Evolutionary conservation across 1,140 invertebrate genomes (phyloP), one percentile per base, ranked within the genome.

Genomic region (Drosophila pallidifrons): DNA sequence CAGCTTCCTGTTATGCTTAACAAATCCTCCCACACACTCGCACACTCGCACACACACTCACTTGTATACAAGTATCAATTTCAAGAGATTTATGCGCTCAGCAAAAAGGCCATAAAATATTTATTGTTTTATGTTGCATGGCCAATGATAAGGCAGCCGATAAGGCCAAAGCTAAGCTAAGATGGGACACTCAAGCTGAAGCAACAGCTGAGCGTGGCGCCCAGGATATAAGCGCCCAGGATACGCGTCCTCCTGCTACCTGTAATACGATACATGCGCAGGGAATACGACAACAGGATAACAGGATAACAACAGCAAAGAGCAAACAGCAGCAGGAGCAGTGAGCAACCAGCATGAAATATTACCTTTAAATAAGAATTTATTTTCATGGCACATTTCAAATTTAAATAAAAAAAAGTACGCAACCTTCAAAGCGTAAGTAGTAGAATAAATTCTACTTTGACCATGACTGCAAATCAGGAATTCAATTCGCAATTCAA

Each of bases 101-200:
- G 82, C 72, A 79, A 82, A 82, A 75, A 85, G 76, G 76, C 79
- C 77, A 82, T 86, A 86, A 86, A 88, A 87, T 86, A 86, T 86
- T 86, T 88, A 86, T 86, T 86, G 82, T 86, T 87, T 82, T 82
- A 82, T 86, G 77, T 81, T 85, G 57, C 77, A 68, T 65, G 66
- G 77, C 54, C 81, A 69, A 52, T 83, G 81, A 83, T 83, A 83
- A 83, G 81, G 81, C 75, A 54, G 55, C 47, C 59, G 75, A 77
- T 80, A 68, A 64, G 61, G 54, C 51, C 25, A 30, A 66, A 61
- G 32, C 55, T 32, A 54, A 54, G 51, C 55, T 32, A 54, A 54
- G 51, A 52, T 28, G 49, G 28, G n/a, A 35, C 38, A 38, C 38
- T 30, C 30, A 51, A 45, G 16, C 52, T 47, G 55, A 69, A 83